phyloP scores from a whole-genome alignment of 2,888 invertebrate species.

The Lutraria lutraria region DNA sequence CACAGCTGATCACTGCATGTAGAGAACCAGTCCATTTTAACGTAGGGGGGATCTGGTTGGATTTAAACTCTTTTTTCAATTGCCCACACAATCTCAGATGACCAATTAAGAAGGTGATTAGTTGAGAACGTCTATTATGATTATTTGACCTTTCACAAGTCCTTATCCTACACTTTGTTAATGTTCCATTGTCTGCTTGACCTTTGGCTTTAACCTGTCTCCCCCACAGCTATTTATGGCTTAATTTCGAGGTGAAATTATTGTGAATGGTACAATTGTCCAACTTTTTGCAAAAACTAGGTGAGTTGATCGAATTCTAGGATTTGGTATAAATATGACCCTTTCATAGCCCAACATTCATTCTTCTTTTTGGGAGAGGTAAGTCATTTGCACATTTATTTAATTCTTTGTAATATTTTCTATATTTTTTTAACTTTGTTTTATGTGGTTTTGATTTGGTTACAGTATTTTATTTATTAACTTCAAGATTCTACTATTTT shows the following conservation, averaged over 20 bases:
- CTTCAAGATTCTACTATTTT: background rate
- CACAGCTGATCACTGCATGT: constrained; percentile 18
- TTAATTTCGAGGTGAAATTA: background rate
- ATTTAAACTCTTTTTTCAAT: background rate
- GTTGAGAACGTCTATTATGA: background rate
- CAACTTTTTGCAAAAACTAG: constrained; percentile 41
- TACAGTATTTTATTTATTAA: background rate
- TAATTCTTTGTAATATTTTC: background rate
- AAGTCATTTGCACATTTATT: constrained; percentile 13
- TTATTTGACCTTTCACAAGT: background rate
- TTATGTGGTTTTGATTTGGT: background rate
- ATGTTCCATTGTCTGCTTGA: background rate
- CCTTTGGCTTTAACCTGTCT: constrained; percentile 12
- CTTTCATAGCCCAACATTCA: background rate
- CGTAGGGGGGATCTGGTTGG: background rate
- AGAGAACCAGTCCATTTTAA: background rate
- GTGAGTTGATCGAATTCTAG: constrained; percentile 64
- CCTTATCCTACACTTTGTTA: background rate
- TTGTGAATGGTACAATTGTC: constrained; percentile 9
- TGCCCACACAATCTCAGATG: background rate
- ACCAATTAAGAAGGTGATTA: background rate
- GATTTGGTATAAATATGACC: constrained; percentile 31
- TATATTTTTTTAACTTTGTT: constrained; percentile 23
- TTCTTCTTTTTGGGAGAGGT: background rate
- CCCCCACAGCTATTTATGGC: background rate